Evolutionary conservation across 1,140 invertebrate species (phyloP).

Genomic region (Ceratina japonica): DNA sequence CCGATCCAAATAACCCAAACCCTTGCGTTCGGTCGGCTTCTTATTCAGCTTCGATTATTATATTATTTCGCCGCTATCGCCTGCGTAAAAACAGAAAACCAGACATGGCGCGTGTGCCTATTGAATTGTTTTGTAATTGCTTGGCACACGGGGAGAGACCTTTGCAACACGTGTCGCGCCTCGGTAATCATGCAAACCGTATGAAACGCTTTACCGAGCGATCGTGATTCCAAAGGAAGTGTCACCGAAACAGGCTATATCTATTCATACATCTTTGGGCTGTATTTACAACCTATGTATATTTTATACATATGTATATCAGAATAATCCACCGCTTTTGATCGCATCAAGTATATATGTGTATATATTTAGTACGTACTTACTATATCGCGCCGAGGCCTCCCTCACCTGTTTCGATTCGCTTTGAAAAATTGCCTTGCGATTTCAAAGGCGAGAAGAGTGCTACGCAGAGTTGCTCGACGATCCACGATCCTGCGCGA

Average conservation of each 20-base stretch:
- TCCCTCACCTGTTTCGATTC: slow-evolving; percentile 40
- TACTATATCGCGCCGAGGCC: slow-evolving; percentile 37
- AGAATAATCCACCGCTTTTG: slow-evolving; percentile 44
- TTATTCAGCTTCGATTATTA: slow-evolving; percentile 50
- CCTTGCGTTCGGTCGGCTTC: slow-evolving; percentile 46
- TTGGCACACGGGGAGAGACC: slow-evolving; percentile 57
- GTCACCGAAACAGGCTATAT: slow-evolving; percentile 31
- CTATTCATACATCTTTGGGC: slow-evolving; percentile 31
- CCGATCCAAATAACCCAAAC: slow-evolving; percentile 14
- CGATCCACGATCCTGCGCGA: not conserved
- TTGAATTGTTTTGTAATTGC: slow-evolving; percentile 60
- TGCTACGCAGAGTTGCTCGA: slow-evolving; percentile 46
- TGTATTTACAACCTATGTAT: slow-evolving; percentile 23
- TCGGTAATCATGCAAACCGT: slow-evolving; percentile 14
- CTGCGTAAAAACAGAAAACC: slow-evolving; percentile 55
- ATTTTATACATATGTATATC: slow-evolving; percentile 32
- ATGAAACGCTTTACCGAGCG: slow-evolving; percentile 3
- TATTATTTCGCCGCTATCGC: slow-evolving; percentile 60
- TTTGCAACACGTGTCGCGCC: slow-evolving; percentile 30
- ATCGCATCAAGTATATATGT: slow-evolving; percentile 39
- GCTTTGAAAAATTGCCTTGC: slow-evolving; percentile 45
- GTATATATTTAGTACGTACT: slow-evolving; percentile 4
- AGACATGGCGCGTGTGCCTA: slow-evolving; percentile 59
- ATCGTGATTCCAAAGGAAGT: slow-evolving; percentile 27
- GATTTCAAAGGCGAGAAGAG: slow-evolving; percentile 50